These are phyloP conservation scores for Anguilla megastoma DNA, from an alignment of 2,797 vertebrate genomes.

Conservation along the genomic window DNA sequence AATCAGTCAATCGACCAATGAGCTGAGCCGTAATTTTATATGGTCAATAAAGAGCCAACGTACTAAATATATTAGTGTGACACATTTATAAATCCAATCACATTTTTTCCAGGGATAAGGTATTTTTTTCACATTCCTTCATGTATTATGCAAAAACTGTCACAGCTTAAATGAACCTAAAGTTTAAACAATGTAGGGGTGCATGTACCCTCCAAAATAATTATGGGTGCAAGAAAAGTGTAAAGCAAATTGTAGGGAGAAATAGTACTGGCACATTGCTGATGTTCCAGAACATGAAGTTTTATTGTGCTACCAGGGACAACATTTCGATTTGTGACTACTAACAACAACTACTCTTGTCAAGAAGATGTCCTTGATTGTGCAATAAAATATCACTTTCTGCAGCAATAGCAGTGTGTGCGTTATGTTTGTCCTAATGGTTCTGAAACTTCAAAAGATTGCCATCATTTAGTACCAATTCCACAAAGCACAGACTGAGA, in stretches of 20 bases:
- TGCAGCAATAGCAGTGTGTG: neutral
- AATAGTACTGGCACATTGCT: neutral
- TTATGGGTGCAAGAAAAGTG: neutral
- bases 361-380: neutral
- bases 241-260: neutral
- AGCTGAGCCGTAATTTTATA: neutral
- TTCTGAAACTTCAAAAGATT: neutral
- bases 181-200: neutral
- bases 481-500: neutral
- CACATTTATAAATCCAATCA: too few species aligned
- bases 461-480: neutral
- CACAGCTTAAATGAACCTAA: neutral
- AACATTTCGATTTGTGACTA: neutral
- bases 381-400: neutral
- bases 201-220: neutral
- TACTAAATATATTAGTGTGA: neutral
- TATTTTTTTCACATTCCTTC: neutral
- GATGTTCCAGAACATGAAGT: neutral
- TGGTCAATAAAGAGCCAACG: neutral
- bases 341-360: neutral
- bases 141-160: neutral
- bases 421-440: neutral
- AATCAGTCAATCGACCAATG: neutral
- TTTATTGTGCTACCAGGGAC: neutral
- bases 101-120: neutral